Base-by-base conservation (phyloP, 2,888 invertebrate genomes). In the Pocota personata region DNA sequence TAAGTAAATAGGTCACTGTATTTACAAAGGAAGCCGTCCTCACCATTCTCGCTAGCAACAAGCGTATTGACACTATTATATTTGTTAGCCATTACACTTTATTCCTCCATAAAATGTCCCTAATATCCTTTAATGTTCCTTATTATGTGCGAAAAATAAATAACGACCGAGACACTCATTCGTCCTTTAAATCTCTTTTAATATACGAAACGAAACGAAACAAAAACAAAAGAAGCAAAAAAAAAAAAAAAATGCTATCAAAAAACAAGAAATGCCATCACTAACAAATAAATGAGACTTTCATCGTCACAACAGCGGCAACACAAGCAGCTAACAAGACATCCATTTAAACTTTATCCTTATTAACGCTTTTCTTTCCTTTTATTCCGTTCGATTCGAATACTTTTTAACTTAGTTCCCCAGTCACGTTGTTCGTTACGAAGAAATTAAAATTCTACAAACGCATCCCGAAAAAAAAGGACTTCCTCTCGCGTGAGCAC, bases 371-470 rank as follows among this genome's bases (percentile, higher is more conserved):
- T 62, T 37, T 27, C 52, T 32, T 62, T 37, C 30, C 52, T 32
- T 35, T 57, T 58, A 82, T 72, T 27, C 57, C 80, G 46, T 77
- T 77, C 66, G 76, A 76, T 72, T 82, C 66, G 82, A 80, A 75
- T 71, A 71, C 46, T 76, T 60, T 24, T 50, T 52, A 64, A 82
- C 73, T 87, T 87, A 57, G 72, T 77, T 66, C 12, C 10, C 84
- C 35, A 71, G 80, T 86, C 84, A 86, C 84, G 84, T 86, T 76
- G 75, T 76, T 86, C 67, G 84, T 86, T 86, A 60, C 62, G 64
- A 86, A 77, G 76, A 86, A 82, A 86, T 86, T 86, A 86, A 86
- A 82, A 86, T 86, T 86, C 86, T 60, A 66, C 76, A 48, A 72
- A 75, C 82, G 82, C 82, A 72, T 72, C 72, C 24, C 19, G 16